Conservation (phyloP, 2,797 vertebrate species). For the Enoplosus armatus region DNA sequence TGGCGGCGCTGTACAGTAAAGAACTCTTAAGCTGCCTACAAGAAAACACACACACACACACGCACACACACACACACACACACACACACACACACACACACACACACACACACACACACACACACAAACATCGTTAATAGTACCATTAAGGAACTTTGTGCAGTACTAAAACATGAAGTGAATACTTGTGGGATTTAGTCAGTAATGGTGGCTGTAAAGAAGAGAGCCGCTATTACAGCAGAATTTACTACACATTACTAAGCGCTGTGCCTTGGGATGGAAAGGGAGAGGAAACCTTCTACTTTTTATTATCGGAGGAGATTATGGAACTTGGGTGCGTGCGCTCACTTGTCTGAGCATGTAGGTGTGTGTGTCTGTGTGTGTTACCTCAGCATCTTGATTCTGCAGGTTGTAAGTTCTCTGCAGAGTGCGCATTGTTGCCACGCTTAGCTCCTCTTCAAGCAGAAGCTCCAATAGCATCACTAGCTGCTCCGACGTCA, state of each 20-base stretch:
- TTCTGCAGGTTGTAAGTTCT: constrained; percentile 85
- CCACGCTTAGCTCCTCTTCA: constrained; percentile 86
- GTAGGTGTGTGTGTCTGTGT: constrained; percentile 16
- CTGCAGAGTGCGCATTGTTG: constrained; percentile 84
- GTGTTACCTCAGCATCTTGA: constrained; percentile 93
- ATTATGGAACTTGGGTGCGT: constrained; percentile 39
- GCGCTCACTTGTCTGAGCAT: constrained; percentile 41
- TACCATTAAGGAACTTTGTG: constrained; percentile 67
- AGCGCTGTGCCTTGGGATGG: constrained; percentile 40
- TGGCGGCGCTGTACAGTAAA: constrained; percentile 25
- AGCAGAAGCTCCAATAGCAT: constrained; percentile 94
- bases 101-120: constrained; percentile 24
- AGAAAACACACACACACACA: constrained; percentile 30
- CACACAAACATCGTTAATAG: constrained; percentile 65
- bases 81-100: constrained; percentile 21
- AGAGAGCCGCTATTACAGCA: constrained; percentile 66
- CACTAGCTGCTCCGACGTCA: constrained; percentile 92
- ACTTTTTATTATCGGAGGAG: constrained; percentile 51
- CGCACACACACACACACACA: constrained; percentile 26
- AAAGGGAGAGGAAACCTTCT: constrained; percentile 40
- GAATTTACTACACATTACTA: constrained; percentile 72
- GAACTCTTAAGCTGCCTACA: constrained; percentile 10
- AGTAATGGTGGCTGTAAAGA: constrained; percentile 73
- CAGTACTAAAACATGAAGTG: constrained; percentile 69
- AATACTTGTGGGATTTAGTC: constrained; percentile 75